Percentiles rank a stretch among this genome's conserved stretches.
Conservation (phyloP, 2,888 invertebrate species). For the Clusia tigrina region DNA sequence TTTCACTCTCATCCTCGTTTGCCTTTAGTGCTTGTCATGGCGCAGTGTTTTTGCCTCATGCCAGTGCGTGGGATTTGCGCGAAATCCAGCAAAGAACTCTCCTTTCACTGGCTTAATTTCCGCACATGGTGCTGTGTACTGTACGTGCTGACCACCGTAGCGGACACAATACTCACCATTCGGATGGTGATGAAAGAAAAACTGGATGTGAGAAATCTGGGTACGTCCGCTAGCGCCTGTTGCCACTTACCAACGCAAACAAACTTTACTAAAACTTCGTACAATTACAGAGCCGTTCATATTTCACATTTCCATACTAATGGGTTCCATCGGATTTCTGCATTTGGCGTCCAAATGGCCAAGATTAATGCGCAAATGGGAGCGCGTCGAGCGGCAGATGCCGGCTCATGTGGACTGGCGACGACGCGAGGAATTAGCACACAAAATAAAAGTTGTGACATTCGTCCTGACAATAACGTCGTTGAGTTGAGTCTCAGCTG, state of each 20-base stretch:
- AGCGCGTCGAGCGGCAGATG: constrained; percentile 49
- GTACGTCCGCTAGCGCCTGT: constrained; percentile 40
- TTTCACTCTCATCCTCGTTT: no score
- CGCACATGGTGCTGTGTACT: constrained; percentile 51
- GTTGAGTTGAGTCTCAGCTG: constrained; percentile 45
- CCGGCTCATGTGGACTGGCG: constrained; percentile 39
- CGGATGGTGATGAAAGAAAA: constrained; percentile 40
- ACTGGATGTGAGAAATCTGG: constrained; percentile 56
- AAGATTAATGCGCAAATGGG: constrained; percentile 55
- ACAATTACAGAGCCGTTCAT: constrained; percentile 54
- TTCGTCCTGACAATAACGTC: constrained; percentile 49
- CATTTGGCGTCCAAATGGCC: constrained; percentile 59
- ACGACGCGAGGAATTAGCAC: constrained; percentile 43
- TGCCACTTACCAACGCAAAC: no score
- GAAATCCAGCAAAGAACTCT: constrained; percentile 51
- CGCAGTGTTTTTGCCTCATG: constrained; percentile 58
- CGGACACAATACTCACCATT: constrained; percentile 45
- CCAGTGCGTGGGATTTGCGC: constrained; percentile 54
- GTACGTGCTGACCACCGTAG: constrained; percentile 43
- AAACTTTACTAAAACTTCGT: neutral
- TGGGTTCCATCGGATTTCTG: constrained; percentile 61
- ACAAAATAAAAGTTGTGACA: constrained; percentile 45
- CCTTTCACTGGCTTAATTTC: constrained; percentile 54
- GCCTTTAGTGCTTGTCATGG: constrained; percentile 51
- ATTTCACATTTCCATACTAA: constrained; percentile 52